Evolutionary conservation across 2,888 invertebrate genomes (phyloP), one percentile per base, ranked within the genome.

Genomic region (Meta bourneti): DNA sequence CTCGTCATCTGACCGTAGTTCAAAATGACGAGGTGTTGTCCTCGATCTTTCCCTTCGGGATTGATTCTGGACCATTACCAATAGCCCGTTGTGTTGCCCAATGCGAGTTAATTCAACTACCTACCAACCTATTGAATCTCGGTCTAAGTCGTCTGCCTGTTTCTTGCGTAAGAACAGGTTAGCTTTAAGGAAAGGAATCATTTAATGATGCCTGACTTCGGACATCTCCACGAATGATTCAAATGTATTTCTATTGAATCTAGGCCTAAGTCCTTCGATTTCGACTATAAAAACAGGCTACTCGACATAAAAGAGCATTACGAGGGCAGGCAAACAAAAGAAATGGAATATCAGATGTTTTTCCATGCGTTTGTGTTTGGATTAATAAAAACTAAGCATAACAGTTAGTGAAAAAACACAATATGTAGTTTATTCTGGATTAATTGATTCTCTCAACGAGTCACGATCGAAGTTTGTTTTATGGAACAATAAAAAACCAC

Each of bases 361-460:
- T 11, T 61, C 61, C 61, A 11, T 11, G 13, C 16, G 9, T 61
- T 16, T 61, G 11, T 16, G 61, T 9, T 16, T 9, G 16, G 8
- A 61, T 61, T 61, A 61, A 61, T 61, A 61, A 61, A 61, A 8
- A 16, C 61, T 16, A 16, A 11, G 11, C 13, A 11, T 61, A 61
- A 61, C 13, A 16, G 61, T 61, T 16, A 16, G 11, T 16, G 11
- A 61, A 61, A 61, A 61, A 61, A 61, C 9, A 9, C 61, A 16
- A 61, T 61, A 16, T 61, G 61, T 61, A 34, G 77, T 77, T n/a
- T 49, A 48, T 70, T 86, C 52, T 86, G n/a, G 69, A 69, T 82
- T 89, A 89, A 83, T 89, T 83, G 78, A 78, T 89, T 74, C 72
- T 54, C 78, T 83, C 89, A 89, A 78, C 83, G 34, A 49, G 52